Conservation (phyloP, 2,888 invertebrate species). For the Lasius platythorax region DNA sequence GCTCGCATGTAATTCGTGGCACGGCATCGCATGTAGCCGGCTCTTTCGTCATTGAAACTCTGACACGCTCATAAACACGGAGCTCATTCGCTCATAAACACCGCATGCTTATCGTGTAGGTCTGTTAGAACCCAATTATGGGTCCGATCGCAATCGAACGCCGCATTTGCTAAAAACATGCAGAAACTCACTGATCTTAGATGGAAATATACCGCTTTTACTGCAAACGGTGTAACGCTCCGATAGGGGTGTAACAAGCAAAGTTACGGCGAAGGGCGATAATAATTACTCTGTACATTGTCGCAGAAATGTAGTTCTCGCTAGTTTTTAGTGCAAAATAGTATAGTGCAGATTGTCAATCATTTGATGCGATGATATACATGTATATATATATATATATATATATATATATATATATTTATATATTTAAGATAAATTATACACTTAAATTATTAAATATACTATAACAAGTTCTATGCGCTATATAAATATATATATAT, state of each 20-base stretch:
- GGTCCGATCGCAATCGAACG: slow-evolving; percentile 31
- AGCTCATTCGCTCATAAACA: slow-evolving; percentile 45
- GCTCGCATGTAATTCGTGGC: slow-evolving; percentile 28
- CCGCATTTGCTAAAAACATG: slow-evolving; percentile 28
- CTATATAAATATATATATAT: too few species aligned
- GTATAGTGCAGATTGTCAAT: background rate
- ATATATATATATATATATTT: too few species aligned
- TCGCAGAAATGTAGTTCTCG: slow-evolving; percentile 26
- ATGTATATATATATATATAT: too few species aligned
- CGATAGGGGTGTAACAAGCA: slow-evolving; percentile 39
- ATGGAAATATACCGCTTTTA: slow-evolving; percentile 27
- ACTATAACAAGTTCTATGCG: too few species aligned
- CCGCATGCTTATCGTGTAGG: slow-evolving; percentile 29
- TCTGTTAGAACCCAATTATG: slow-evolving; percentile 32
- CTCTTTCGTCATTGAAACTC: slow-evolving; percentile 49
- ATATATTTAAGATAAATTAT: too few species aligned
- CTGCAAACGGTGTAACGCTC: slow-evolving; percentile 23
- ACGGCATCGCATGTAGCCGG: slow-evolving; percentile 42
- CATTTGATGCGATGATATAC: background rate
- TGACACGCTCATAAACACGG: slow-evolving; percentile 40
- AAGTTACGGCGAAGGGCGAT: slow-evolving; percentile 25
- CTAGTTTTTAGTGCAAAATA: slow-evolving; percentile 24
- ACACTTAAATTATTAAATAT: too few species aligned
- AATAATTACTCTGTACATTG: slow-evolving; percentile 38
- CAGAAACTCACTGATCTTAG: slow-evolving; percentile 30